Evolutionary conservation across 2,888 invertebrate species (phyloP).

Genomic region (Phengaris arion): DNA sequence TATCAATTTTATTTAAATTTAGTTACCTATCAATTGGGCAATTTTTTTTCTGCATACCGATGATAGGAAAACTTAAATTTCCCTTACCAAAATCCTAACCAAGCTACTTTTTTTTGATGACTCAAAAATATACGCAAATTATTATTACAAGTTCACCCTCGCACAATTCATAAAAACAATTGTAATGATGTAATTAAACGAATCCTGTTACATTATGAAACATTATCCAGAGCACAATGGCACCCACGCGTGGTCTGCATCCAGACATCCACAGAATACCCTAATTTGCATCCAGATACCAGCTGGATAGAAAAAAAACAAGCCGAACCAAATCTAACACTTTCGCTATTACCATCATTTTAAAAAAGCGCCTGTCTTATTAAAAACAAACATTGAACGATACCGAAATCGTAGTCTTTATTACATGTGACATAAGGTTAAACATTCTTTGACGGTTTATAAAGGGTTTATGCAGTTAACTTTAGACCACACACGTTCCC

Average conservation of each 20-base stretch:
- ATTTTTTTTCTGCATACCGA: too few species aligned
- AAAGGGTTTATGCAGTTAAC: constrained; percentile 40
- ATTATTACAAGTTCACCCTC: neutral
- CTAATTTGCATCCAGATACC: constrained; percentile 65
- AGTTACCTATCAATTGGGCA: too few species aligned
- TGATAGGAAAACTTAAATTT: too few species aligned
- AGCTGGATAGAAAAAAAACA: constrained; percentile 48
- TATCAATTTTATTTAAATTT: too few species aligned
- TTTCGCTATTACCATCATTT: constrained; percentile 70
- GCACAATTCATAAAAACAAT: constrained; percentile 26
- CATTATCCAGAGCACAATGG: constrained; percentile 68
- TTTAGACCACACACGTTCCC: constrained; percentile 73
- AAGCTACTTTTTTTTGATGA: neutral
- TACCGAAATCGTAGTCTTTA: constrained; percentile 34
- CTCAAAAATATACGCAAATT: neutral
- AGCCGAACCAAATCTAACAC: constrained; percentile 68
- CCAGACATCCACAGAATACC: constrained; percentile 51
- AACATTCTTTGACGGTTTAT: constrained; percentile 40
- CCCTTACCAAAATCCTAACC: too few species aligned
- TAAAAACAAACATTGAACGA: constrained; percentile 45
- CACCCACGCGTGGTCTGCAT: constrained; percentile 73
- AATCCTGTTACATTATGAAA: constrained; percentile 39
- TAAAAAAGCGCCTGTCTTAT: constrained; percentile 64
- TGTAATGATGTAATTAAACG: constrained; percentile 33
- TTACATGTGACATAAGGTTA: constrained; percentile 43